These are phyloP conservation scores for Drosophila guanche DNA, from an alignment of 1,140 invertebrate species.

Conservation along the genomic window DNA sequence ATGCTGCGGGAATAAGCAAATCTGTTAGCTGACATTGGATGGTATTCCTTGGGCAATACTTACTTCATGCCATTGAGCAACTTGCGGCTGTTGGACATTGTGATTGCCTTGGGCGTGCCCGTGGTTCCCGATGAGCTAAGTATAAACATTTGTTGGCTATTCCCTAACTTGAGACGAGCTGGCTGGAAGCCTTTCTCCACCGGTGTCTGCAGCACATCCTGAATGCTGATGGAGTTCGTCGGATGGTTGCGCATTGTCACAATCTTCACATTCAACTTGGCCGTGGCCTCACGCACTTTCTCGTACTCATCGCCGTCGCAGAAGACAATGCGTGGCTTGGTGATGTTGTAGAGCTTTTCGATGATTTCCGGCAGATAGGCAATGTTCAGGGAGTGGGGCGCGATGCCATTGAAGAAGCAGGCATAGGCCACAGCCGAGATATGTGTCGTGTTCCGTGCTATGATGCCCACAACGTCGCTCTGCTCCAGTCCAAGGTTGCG, in stretches of 20 bases:
- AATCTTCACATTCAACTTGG: conserved; percentile 17
- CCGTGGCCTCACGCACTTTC: conserved; percentile 3
- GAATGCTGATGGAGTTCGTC: conserved; percentile 1
- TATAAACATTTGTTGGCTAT: conserved; percentile 57
- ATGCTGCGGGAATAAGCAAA: background rate
- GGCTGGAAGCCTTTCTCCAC: conserved; percentile 14
- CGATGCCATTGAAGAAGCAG: conserved; percentile 22
- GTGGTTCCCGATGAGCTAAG: conserved; percentile 88
- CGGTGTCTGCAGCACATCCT: conserved; percentile 5
- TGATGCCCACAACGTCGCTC: conserved; percentile 4
- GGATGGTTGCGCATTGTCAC: conserved; percentile 27
- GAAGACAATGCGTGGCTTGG: conserved; percentile 39
- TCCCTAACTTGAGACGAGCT: conserved; percentile 7
- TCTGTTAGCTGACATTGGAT: background rate
- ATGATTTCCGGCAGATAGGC: conserved; percentile 15
- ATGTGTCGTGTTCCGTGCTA: conserved; percentile 20
- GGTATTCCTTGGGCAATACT: background rate
- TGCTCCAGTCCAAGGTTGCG: conserved; percentile 2
- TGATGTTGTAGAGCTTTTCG: conserved; percentile 25
- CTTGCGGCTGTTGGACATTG: conserved; percentile 85
- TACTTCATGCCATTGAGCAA: background rate
- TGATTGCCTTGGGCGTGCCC: conserved; percentile 90
- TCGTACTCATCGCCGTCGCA: conserved; percentile 43
- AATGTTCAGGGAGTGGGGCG: conserved; percentile 12
- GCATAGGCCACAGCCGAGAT: conserved; percentile 10